These are phyloP conservation scores for Slavum lentiscoides DNA, from an alignment of 2,888 invertebrate genomes.

Conservation along the genomic window DNA sequence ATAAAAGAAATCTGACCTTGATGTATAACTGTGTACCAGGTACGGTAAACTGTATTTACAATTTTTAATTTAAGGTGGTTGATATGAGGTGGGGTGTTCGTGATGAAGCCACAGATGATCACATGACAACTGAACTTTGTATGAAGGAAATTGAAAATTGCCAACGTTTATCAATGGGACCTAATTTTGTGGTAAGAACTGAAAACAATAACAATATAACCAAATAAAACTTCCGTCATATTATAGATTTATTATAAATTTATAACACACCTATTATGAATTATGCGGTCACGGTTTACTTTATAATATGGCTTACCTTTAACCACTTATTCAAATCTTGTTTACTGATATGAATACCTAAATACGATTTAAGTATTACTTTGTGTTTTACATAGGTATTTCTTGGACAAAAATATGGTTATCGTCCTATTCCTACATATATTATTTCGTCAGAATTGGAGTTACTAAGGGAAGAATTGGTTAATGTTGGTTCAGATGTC, in stretches of 20 bases:
- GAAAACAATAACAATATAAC: not conserved
- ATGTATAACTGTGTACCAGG: constrained; percentile 26
- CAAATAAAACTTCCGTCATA: too few species aligned
- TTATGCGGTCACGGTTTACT: too few species aligned
- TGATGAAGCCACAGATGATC: constrained; percentile 98
- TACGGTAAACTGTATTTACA: constrained; percentile 25
- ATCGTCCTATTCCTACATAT: constrained; percentile 94
- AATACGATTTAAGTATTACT: not conserved
- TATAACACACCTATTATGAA: too few species aligned
- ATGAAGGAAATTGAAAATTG: constrained; percentile 98
- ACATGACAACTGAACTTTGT: constrained; percentile 97
- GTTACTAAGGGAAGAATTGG: constrained; percentile 81
- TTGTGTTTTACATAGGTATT: constrained; percentile 69
- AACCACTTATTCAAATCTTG: too few species aligned
- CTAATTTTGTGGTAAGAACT: constrained; percentile 84
- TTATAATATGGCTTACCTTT: too few species aligned
- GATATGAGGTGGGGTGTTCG: constrained; percentile 99
- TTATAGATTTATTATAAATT: too few species aligned
- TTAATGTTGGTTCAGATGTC: constrained; percentile 79
- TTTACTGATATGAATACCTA: too few species aligned
- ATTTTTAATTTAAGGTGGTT: constrained; percentile 72
- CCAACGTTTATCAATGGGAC: constrained; percentile 94
- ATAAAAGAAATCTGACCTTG: constrained; percentile 39
- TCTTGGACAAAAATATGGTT: constrained; percentile 96
- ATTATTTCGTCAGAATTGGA: constrained; percentile 89